These are phyloP conservation scores for Cheilosia grossa DNA, from an alignment of 2,888 invertebrate genomes.

Conservation along the genomic window DNA sequence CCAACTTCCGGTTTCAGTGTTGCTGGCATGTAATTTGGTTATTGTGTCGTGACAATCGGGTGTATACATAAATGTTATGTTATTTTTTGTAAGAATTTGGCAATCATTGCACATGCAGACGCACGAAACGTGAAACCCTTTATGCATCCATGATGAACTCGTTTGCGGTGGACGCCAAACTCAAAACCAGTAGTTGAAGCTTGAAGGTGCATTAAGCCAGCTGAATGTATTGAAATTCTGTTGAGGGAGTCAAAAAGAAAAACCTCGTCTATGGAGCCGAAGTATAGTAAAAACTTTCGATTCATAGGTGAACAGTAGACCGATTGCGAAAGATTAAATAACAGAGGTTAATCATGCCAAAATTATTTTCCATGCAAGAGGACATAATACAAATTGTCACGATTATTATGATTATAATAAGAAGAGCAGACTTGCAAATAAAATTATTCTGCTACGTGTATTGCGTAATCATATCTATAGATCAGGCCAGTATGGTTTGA, in stretches of 20 bases:
- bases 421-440: too few relatives aligned
- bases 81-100: not conserved
- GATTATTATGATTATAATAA: not conserved
- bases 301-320: not conserved
- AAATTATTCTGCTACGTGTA: too few relatives aligned
- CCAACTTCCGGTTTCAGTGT: too few relatives aligned
- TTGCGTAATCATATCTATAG: too few relatives aligned
- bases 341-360: not conserved
- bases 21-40: too few relatives aligned
- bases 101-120: not conserved
- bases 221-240: not conserved
- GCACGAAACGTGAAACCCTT: not conserved
- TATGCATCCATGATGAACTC: not conserved
- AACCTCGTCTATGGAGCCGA: not conserved
- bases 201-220: not conserved
- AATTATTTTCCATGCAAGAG: not conserved
- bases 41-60: too few relatives aligned
- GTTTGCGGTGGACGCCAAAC: not conserved
- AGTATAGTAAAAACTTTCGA: not conserved
- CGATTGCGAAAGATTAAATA: not conserved
- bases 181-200: not conserved
- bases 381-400: constrained; percentile 2
- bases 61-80: not conserved
- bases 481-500: too few relatives aligned
- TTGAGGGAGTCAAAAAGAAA: not conserved